Base-by-base conservation (phyloP, 2,888 invertebrate species). In the Chouioia cunea region DNA sequence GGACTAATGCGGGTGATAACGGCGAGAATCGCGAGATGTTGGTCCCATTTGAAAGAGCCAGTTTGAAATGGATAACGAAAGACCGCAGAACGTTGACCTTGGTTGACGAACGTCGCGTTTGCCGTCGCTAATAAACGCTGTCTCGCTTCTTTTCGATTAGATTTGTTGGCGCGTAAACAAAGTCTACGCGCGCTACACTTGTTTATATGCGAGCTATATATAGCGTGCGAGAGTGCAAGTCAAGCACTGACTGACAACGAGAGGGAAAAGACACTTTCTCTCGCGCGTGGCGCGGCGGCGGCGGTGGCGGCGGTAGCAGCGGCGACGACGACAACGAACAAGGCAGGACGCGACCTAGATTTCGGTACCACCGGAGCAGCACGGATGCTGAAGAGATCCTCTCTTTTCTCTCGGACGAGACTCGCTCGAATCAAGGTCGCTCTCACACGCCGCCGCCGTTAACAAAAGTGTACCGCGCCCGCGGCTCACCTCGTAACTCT, bases 191-290 rank as follows among this genome's bases (percentile, higher is more conserved):
- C 36, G 36, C 36, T 36, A 12, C 36, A 12, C 10, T 36, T 10
- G 36, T 10, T 3, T 12, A 27, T 27, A 27, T 27, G 43, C 20
- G 44, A 27, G 27, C 27, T 27, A 27, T 6, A 27, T 14, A 22
- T 1, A 8, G 57, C 47, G 20, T 44, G 6, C 22, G 20, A 15
- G 12, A 15, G 14, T 3, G 57, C 6, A 12, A 10, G 44, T 15
- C 15, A 36, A 6, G 48, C 44, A 47, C 27, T 60, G 65, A 69
- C 73, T 67, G 63, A 71, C 50, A 70, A 59, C 58, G 76, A 78
- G 76, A 73, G 77, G 76, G 77, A 77, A 75, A 77, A 79, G 79
- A 82, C 78, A 84, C 84, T 83, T 83, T 84, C 83, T 83, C 83
- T 73, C 65, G 69, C 60, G 68, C n/a, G n/a, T n/a, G n/a, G n/a